A percentile compares a stretch with the other conserved stretches of the same genome.
Conservation (phyloP, 2,888 invertebrate genomes). For the Zhengitettix transpicula region DNA sequence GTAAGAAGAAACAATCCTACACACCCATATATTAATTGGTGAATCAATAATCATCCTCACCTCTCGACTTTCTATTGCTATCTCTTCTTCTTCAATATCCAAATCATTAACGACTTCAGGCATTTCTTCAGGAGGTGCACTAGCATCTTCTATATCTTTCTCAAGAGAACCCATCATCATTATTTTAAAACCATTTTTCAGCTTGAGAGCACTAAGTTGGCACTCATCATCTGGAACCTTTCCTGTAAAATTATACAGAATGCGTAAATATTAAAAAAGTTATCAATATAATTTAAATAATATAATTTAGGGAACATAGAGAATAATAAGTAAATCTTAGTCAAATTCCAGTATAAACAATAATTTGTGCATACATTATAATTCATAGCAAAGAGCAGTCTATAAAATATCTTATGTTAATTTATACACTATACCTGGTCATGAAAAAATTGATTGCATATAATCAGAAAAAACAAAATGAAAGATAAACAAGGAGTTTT, state of each 20-base stretch:
- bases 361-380: no score
- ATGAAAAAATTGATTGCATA: no score
- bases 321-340: no score
- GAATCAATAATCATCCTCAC: slow-evolving; percentile 17
- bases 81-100: slow-evolving; percentile 69
- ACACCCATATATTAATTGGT: no score
- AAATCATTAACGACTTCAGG: slow-evolving; percentile 84
- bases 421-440: no score
- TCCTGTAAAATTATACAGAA: slow-evolving; percentile 41
- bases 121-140: slow-evolving; percentile 59
- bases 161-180: slow-evolving; percentile 97
- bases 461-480: no score
- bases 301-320: background rate
- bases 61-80: slow-evolving; percentile 46
- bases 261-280: background rate
- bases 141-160: slow-evolving; percentile 73
- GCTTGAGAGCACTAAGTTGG: slow-evolving; percentile 52
- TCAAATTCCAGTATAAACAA: no score
- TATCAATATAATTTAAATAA: background rate
- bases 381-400: no score
- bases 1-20: no score
- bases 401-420: no score
- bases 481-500: no score
- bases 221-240: slow-evolving; percentile 70
- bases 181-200: slow-evolving; percentile 77